Evolutionary conservation across 23 tunicate species (phyloP), one percentile per base, ranked within the genome.

Genomic region (Halocynthia roretzi): DNA sequence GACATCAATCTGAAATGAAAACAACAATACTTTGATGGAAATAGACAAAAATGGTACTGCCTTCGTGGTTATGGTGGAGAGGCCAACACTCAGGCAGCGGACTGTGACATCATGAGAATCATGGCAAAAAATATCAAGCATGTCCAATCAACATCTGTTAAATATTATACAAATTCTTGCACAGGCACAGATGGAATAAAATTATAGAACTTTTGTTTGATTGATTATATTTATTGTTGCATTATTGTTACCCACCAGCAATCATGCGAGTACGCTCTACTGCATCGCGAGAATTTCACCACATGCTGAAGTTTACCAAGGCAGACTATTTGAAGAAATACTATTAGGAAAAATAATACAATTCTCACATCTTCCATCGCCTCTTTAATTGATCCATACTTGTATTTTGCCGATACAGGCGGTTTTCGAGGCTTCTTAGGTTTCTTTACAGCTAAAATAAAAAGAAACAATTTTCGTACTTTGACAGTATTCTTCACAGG

Each of bases 321-420:
- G 44, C 44, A 31, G 44, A 31, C 44, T 31, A 31, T 31, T 31
- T 31, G 4, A 31, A 31, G 44, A 31, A 31, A 31, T 31, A 31
- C 44, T n/a, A n/a, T n/a, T n/a, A n/a, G n/a, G n/a, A 9, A 14
- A 66, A 44, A 66, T 66, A 20, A 67, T 48, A 67, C 2, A 72
- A 14, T 20, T 14, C 78, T 18, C 72, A 81, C 85, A 15, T 71
- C 78, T 8, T 58, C 14, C 19, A 81, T 57, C 2, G 77, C 85
- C 0, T 81, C 77, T 20, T 72, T 78, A 60, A 81, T 58, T 0
- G 77, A 71, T n/a, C 52, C 62, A 68, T 81, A 71, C 50, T 71
- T 60, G 66, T 23, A 81, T 71, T 71, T 71, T 8, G 85, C 61
- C 6, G 62, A 11, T 57, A 70, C 17, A 58, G 5, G 5, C 7